These are phyloP conservation scores for Aphis craccivora DNA, from an alignment of 1,140 invertebrate genomes.

Conservation along the genomic window DNA sequence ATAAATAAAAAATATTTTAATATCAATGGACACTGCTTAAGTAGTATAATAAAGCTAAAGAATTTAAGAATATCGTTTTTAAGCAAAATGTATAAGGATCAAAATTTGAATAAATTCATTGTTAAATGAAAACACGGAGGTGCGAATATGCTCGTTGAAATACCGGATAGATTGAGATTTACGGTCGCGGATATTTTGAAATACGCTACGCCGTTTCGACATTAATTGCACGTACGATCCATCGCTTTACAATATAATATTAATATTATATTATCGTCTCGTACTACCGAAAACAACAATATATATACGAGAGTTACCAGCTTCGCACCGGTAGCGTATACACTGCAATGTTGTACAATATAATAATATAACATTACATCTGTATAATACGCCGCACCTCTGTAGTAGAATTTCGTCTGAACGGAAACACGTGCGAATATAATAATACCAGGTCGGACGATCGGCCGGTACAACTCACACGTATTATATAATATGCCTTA, in stretches of 20 bases:
- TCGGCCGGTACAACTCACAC: neutral
- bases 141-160: no score
- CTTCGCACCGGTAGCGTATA: neutral
- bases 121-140: no score
- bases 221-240: neutral
- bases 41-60: no score
- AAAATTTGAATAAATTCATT: no score
- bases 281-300: neutral
- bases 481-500: neutral
- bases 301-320: neutral
- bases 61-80: no score
- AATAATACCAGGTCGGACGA: neutral
- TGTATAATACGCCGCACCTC: neutral
- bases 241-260: neutral
- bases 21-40: no score
- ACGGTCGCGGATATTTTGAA: neutral
- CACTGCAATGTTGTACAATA: neutral
- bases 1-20: no score
- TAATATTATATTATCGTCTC: neutral
- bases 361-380: neutral
- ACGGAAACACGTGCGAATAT: slow-evolving; percentile 43
- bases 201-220: neutral
- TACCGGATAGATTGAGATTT: no score
- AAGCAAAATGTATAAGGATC: no score
- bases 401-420: slow-evolving; percentile 9